Percentiles rank a stretch among this genome's conserved stretches.
Evolutionary conservation across 2,888 invertebrate species (phyloP).

Genomic region (Merodon equestris): DNA sequence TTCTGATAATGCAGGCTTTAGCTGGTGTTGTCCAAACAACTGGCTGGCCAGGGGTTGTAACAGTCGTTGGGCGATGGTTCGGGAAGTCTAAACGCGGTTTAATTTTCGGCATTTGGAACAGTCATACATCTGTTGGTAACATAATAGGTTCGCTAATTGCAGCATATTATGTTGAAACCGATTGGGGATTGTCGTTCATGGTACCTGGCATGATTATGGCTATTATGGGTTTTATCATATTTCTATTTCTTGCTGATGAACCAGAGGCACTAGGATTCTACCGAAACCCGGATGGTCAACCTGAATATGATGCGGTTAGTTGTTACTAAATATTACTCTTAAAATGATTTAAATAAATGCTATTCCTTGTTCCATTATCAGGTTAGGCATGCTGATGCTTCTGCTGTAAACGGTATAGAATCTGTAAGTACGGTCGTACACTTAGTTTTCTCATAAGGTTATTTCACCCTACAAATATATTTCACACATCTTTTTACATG

Average conservation of each 20-base stretch:
- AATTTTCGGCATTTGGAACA: slow-evolving; percentile 98
- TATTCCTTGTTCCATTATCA: too few species aligned
- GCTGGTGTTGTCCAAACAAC: slow-evolving; percentile 95
- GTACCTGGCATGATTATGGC: slow-evolving; percentile 93
- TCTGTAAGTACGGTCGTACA: slow-evolving; percentile 72
- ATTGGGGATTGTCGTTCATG: slow-evolving; percentile 96
- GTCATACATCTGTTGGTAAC: slow-evolving; percentile 97
- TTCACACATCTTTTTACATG: too few species aligned
- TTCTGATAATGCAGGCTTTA: slow-evolving; percentile 89
- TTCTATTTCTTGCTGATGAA: slow-evolving; percentile 91
- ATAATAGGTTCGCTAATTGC: slow-evolving; percentile 95
- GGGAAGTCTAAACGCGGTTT: slow-evolving; percentile 93
- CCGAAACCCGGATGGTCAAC: slow-evolving; percentile 69
- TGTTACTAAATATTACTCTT: not conserved
- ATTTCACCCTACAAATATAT: too few species aligned
- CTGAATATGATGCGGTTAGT: slow-evolving; percentile 78
- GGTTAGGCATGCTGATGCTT: slow-evolving; percentile 18
- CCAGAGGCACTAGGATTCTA: slow-evolving; percentile 86
- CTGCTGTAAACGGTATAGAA: slow-evolving; percentile 70
- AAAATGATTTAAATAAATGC: too few species aligned
- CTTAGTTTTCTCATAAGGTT: too few species aligned
- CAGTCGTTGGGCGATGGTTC: slow-evolving; percentile 97
- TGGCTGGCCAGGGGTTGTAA: slow-evolving; percentile 96
- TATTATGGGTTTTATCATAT: slow-evolving; percentile 85
- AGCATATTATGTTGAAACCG: slow-evolving; percentile 88